phyloP scores from a whole-genome alignment of 1,140 invertebrate species.

The Brachionus angularis region DNA sequence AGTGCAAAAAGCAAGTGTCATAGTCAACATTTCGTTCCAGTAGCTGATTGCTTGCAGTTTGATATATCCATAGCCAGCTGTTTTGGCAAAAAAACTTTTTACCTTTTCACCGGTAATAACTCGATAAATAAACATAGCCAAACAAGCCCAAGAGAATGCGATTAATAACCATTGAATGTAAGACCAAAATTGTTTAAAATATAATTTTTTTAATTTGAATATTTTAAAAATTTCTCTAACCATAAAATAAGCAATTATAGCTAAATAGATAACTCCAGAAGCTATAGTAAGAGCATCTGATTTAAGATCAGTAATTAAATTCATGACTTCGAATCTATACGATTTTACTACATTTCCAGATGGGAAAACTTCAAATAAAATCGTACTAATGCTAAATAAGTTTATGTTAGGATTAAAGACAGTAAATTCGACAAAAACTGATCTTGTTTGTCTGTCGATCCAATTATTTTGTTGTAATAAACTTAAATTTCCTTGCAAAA shows the following conservation, averaged over 20 bases:
- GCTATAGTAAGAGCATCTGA: constrained; percentile 51
- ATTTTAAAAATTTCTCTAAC: constrained; percentile 59
- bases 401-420: constrained; percentile 63
- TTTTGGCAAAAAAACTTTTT: constrained; percentile 56
- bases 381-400: constrained; percentile 59
- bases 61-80: constrained; percentile 61
- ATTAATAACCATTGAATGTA: constrained; percentile 57
- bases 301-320: constrained; percentile 47
- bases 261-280: constrained; percentile 54
- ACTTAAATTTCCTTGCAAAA: constrained; percentile 54
- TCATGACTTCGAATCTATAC: constrained; percentile 59
- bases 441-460: constrained; percentile 63
- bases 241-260: constrained; percentile 58
- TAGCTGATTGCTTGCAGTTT: constrained; percentile 45
- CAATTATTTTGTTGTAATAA: constrained; percentile 59
- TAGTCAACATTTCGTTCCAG: constrained; percentile 29
- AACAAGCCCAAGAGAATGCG: constrained; percentile 53
- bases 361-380: constrained; percentile 60
- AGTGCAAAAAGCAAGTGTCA: constrained; percentile 1
- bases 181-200: constrained; percentile 59
- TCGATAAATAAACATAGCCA: constrained; percentile 58
- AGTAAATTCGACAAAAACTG: constrained; percentile 63
- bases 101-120: constrained; percentile 52
- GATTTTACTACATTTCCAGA: constrained; percentile 60
- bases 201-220: constrained; percentile 48